These are phyloP conservation scores for Clarias laeviceps DNA, from an alignment of 2,797 vertebrate species.

Conservation along the genomic window DNA sequence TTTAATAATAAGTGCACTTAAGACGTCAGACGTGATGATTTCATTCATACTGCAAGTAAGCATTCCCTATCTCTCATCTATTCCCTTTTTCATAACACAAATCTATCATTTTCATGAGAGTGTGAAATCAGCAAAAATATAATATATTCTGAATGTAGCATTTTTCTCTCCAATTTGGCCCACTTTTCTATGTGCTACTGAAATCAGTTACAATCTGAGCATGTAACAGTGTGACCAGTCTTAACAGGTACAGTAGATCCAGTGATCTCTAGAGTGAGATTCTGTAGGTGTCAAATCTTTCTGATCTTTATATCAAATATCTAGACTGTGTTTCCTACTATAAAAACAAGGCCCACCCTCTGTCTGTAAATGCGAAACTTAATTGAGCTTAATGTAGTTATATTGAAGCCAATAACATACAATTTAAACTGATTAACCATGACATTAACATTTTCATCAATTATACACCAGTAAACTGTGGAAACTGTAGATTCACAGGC, in stretches of 20 bases:
- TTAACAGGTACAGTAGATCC: not conserved
- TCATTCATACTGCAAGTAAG: not conserved
- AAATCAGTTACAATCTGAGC: not conserved
- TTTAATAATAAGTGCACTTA: not conserved
- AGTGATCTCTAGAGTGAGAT: not conserved
- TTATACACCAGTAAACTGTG: too few relatives aligned
- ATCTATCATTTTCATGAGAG: not conserved
- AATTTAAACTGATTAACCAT: too few relatives aligned
- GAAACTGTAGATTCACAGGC: too few relatives aligned
- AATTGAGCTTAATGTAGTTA: too few relatives aligned
- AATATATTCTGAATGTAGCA: not conserved
- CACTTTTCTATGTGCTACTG: not conserved
- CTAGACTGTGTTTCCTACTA: not conserved
- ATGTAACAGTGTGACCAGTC: not conserved
- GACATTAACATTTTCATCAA: too few relatives aligned
- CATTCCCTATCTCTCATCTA: not conserved
- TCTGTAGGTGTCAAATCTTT: not conserved
- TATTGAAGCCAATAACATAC: too few relatives aligned
- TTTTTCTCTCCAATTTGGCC: not conserved
- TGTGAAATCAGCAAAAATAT: not conserved
- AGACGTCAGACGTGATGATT: not conserved
- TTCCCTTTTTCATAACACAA: not conserved
- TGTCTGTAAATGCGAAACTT: too few relatives aligned
- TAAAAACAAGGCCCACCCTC: not conserved
- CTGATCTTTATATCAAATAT: not conserved